phyloP scores from a whole-genome alignment of 2,888 invertebrate genomes.

The Helobdella robusta region DNA sequence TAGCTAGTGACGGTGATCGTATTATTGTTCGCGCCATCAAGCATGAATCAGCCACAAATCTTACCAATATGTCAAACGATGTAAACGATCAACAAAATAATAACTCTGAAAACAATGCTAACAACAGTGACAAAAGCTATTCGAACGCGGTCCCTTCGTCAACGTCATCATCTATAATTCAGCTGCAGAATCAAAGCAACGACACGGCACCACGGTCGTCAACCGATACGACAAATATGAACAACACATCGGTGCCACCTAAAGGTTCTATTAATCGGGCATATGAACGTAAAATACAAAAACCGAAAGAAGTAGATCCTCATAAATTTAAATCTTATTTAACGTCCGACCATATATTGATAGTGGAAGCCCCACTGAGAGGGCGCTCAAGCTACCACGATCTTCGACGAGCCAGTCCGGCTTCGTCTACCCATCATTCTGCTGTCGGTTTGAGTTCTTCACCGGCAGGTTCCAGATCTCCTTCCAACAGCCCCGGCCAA shows the following conservation, averaged over 20 bases:
- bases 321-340: conserved; percentile 32
- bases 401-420: conserved; percentile 30
- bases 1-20: conserved; percentile 32
- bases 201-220: neutral
- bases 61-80: neutral
- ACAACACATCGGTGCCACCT: neutral
- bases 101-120: too few relatives aligned
- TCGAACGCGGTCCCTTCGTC: too few relatives aligned
- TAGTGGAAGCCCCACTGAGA: conserved; percentile 33
- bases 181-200: neutral
- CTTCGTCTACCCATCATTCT: conserved; percentile 31
- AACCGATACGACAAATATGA: neutral
- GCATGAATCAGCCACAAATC: conserved; percentile 19
- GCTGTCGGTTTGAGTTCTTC: conserved; percentile 30
- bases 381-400: conserved; percentile 22
- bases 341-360: conserved; percentile 33
- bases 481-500: conserved; percentile 30
- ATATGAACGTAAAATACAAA: conserved; percentile 34
- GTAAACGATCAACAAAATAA: neutral
- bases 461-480: conserved; percentile 33
- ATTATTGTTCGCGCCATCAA: conserved; percentile 32
- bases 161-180: too few relatives aligned
- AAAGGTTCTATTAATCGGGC: conserved; percentile 19
- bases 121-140: neutral
- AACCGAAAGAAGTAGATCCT: conserved; percentile 33